A percentile compares a stretch with the other conserved stretches of the same genome.
Conservation (phyloP, 2,113 vertebrate genomes). For the Harpagus bidentatus region DNA sequence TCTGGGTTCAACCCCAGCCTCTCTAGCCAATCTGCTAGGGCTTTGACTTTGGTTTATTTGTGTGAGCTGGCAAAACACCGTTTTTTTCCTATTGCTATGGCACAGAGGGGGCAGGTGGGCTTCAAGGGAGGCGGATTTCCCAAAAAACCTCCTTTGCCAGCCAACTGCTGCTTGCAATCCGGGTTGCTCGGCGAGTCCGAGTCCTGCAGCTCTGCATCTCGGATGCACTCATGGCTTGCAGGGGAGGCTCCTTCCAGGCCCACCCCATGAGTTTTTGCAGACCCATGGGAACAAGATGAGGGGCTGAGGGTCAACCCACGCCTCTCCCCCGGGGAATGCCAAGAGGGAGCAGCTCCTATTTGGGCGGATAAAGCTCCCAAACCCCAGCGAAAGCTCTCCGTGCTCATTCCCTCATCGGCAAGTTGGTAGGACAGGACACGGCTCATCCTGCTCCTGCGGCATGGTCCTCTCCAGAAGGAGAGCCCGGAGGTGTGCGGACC, state of each 20-base stretch:
- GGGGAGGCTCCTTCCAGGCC: neutral
- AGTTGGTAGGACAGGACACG: fast-evolving
- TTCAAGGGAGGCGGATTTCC: fast-evolving
- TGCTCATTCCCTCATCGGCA: fast-evolving
- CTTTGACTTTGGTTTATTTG: neutral
- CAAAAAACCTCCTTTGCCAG: neutral
- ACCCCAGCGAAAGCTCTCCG: neutral
- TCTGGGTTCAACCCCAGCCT: neutral
- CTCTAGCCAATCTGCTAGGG: neutral
- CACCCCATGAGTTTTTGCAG: neutral
- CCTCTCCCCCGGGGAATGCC: neutral
- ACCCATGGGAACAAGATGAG: neutral
- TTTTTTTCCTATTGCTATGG: neutral
- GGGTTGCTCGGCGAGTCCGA: fast-evolving
- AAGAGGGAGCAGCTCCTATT: neutral
- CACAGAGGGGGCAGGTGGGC: neutral
- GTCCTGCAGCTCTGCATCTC: fast-evolving
- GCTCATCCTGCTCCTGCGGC: neutral
- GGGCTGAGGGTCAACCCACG: neutral
- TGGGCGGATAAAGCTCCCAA: neutral
- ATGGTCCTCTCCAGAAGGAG: too few species aligned
- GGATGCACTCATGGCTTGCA: fast-evolving
- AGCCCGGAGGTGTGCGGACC: fast-evolving
- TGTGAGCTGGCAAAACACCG: fast-evolving
- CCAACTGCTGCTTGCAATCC: fast-evolving